Evolutionary conservation across 53 echinoderm and acorn worm genomes (phyloP).

Genomic region (Holothuria leucospilota): DNA sequence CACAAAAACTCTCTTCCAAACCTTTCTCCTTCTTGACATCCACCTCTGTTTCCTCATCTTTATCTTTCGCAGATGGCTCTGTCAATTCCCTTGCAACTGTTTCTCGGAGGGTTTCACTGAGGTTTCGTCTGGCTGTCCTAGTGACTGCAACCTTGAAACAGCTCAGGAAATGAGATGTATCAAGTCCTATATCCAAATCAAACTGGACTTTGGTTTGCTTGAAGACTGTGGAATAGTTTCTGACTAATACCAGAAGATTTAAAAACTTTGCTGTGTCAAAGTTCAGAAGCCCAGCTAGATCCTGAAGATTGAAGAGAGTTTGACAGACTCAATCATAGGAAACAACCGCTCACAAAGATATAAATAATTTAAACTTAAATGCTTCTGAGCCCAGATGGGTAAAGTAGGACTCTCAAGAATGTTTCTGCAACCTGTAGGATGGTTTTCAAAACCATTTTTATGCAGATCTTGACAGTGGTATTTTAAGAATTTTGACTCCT

Average conservation of each 20-base stretch:
- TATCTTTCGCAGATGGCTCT: too few relatives aligned
- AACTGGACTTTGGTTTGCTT: slow-evolving; percentile 87
- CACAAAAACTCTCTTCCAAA: too few relatives aligned
- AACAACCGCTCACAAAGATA: not conserved
- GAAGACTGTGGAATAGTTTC: slow-evolving; percentile 31
- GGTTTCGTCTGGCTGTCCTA: slow-evolving; percentile 8
- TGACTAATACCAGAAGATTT: slow-evolving; percentile 37
- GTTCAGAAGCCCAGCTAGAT: slow-evolving; percentile 72
- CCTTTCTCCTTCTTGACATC: slow-evolving; percentile 1
- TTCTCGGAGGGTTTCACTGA: too few relatives aligned
- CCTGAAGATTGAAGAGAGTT: slow-evolving; percentile 35
- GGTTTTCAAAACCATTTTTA: too few relatives aligned
- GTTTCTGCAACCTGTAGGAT: too few relatives aligned
- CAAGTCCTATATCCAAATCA: slow-evolving; percentile 72
- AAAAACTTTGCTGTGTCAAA: slow-evolving; percentile 53
- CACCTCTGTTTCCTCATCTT: slow-evolving; percentile 36
- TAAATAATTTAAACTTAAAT: too few relatives aligned
- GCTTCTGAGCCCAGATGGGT: too few relatives aligned
- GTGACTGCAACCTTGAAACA: slow-evolving; percentile 82
- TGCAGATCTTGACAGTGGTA: too few relatives aligned
- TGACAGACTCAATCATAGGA: not conserved
- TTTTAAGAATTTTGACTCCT: too few relatives aligned
- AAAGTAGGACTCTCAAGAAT: too few relatives aligned
- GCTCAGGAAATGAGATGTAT: slow-evolving; percentile 82
- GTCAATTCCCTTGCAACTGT: too few relatives aligned